These are phyloP conservation scores for Buceros bicornis DNA, from an alignment of 2,797 vertebrate genomes.

Conservation along the genomic window DNA sequence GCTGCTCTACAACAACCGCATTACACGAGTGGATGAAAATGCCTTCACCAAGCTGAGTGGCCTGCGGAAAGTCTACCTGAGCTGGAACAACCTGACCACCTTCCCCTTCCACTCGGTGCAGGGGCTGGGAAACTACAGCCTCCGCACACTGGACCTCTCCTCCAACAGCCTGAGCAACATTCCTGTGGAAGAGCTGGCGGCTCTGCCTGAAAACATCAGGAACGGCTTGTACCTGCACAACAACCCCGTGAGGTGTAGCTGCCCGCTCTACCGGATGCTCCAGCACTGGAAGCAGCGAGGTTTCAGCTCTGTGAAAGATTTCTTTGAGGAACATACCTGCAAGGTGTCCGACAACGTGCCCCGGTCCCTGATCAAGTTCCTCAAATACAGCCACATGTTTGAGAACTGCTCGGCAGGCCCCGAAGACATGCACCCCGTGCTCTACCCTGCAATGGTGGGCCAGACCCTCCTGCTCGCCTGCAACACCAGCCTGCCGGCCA, in stretches of 20 bases:
- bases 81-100: conserved; percentile 88
- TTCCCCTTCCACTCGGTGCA: conserved; percentile 91
- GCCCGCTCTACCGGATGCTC: conserved; percentile 87
- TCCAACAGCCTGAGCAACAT: conserved; percentile 87
- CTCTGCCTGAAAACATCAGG: conserved; percentile 84
- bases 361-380: conserved; percentile 83
- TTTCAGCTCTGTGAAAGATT: conserved; percentile 86
- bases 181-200: conserved; percentile 81
- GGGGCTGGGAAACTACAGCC: conserved; percentile 79
- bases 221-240: conserved; percentile 92
- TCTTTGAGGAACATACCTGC: conserved; percentile 86
- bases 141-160: conserved; percentile 90
- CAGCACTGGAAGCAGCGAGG: conserved; percentile 84
- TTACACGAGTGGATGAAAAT: conserved; percentile 81
- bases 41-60: conserved; percentile 82
- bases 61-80: conserved; percentile 89
- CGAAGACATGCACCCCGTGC: neutral
- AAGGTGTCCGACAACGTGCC: conserved; percentile 78
- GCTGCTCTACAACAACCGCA: conserved; percentile 91
- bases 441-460: conserved; percentile 75
- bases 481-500: conserved; percentile 62
- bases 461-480: conserved; percentile 83
- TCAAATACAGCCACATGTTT: conserved; percentile 85
- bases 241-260: conserved; percentile 91
- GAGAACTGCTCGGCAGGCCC: conserved; percentile 83